Evolutionary conservation across 2,888 invertebrate species (phyloP).

Genomic region (Bombylius major): DNA sequence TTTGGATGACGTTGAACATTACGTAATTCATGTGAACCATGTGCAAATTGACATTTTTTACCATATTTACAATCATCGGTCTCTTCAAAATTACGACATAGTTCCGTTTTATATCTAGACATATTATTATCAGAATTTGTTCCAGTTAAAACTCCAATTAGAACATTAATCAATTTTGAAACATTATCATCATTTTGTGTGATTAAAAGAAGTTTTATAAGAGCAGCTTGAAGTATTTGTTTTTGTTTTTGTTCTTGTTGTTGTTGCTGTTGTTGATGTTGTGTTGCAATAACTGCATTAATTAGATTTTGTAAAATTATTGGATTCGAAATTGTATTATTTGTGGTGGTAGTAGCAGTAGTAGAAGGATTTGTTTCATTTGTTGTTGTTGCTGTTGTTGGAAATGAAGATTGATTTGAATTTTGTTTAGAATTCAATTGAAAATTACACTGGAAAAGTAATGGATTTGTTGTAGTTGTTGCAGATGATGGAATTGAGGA

Average conservation of each 20-base stretch:
- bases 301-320: conserved; percentile 9
- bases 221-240: conserved; percentile 13
- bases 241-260: conserved; percentile 12
- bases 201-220: conserved; percentile 23
- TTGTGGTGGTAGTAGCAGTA: neutral
- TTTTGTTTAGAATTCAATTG: neutral
- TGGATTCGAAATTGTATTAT: neutral
- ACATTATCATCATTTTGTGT: conserved; percentile 29
- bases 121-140: conserved; percentile 45
- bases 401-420: neutral
- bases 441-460: neutral
- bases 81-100: conserved; percentile 87
- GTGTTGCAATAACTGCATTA: conserved; percentile 9
- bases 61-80: conserved; percentile 92
- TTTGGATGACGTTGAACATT: conserved; percentile 86
- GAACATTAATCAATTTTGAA: conserved; percentile 9
- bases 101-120: conserved; percentile 85
- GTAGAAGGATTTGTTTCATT: neutral
- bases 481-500: neutral
- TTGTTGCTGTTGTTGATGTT: conserved; percentile 13
- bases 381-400: neutral
- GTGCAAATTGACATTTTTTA: conserved; percentile 94
- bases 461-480: too few species aligned
- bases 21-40: conserved; percentile 76
- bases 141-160: conserved; percentile 11